Base-by-base conservation (phyloP, 2,888 invertebrate genomes). In the Rapana venosa region DNA sequence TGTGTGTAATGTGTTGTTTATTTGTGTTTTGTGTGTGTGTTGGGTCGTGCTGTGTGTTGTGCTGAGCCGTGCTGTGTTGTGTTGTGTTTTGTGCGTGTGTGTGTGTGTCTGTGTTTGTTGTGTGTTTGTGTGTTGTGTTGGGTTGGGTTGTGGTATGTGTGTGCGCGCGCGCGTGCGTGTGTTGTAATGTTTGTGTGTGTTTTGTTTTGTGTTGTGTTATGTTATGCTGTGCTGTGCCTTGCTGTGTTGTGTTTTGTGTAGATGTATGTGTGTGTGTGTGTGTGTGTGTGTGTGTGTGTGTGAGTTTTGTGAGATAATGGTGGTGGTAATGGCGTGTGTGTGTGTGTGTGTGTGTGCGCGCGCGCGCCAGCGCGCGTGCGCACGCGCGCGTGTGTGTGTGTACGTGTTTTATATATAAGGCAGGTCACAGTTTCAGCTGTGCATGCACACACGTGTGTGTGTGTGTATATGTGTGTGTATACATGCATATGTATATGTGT, bases 281-380 rank as follows among this genome's bases (percentile, higher is more conserved):
- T 79, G 79, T 79, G 79, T 79, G 79, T 79, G 8, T 79, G n/a
- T 15, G 79, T 79, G 79, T 79, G 79, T 79, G 79, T 79, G 79
- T 79, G 79, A 13, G 79, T 79, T 79, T 8, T 79, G 79, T 79
- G 8, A 13, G 79, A n/a, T n/a, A n/a, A n/a, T n/a, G n/a, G n/a
- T n/a, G n/a, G n/a, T n/a, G n/a, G 30, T 79, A n/a, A n/a, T 79
- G 79, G 66, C 13, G 66, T 66, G 66, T 66, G 66, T 66, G 66
- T 66, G 66, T 66, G 66, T 66, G 66, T 66, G 66, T 66, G 66
- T 66, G 66, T 66, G 66, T 66, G 66, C 26, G 66, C 13, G 66
- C 26, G 66, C 17, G 26, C 26, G 66, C 13, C 1, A 6, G 66
- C 66, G 66, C 66, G 66, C 26, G 66, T 66, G 13, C 13, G 66